Conservation (phyloP, 92 coral and sea anemone genomes). For the Palythoa heliodiscus region DNA sequence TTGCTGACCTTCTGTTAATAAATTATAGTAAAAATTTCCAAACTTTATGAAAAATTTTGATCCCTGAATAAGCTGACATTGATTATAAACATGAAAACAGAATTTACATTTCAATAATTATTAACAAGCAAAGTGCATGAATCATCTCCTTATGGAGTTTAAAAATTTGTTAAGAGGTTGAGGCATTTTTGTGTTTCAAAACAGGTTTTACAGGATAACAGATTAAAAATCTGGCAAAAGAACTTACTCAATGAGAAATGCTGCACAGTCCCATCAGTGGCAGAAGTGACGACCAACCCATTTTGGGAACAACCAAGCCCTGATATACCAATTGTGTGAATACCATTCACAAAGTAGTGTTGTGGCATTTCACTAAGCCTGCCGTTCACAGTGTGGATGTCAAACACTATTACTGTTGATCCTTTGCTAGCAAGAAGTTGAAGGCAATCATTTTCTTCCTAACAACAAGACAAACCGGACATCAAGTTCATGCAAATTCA, state of each 20-base stretch:
- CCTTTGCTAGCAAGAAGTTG: conserved; percentile 38
- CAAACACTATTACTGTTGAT: conserved; percentile 22
- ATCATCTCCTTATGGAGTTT: too few relatives aligned
- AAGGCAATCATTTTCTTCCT: conserved; percentile 10
- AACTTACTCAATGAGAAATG: conserved; percentile 50
- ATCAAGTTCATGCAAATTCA: not conserved
- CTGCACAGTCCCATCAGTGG: conserved; percentile 68
- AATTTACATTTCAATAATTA: too few relatives aligned
- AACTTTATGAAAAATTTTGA: too few relatives aligned
- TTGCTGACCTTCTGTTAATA: too few relatives aligned
- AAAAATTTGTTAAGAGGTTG: too few relatives aligned
- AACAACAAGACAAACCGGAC: not conserved
- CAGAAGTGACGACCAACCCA: conserved; percentile 59
- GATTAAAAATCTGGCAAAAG: not conserved
- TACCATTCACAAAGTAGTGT: conserved; percentile 44
- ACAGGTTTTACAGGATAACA: not conserved
- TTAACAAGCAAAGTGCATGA: too few relatives aligned
- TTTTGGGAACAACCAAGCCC: conserved; percentile 56
- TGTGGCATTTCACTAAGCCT: conserved; percentile 24
- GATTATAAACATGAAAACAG: too few relatives aligned
- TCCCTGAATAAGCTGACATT: too few relatives aligned
- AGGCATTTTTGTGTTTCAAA: not conserved
- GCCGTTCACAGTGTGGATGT: conserved; percentile 15
- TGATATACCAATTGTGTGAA: conserved; percentile 64
- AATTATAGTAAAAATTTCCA: too few relatives aligned